These are phyloP conservation scores for Contarinia nasturtii DNA, from an alignment of 1,140 invertebrate genomes.

Conservation along the genomic window DNA sequence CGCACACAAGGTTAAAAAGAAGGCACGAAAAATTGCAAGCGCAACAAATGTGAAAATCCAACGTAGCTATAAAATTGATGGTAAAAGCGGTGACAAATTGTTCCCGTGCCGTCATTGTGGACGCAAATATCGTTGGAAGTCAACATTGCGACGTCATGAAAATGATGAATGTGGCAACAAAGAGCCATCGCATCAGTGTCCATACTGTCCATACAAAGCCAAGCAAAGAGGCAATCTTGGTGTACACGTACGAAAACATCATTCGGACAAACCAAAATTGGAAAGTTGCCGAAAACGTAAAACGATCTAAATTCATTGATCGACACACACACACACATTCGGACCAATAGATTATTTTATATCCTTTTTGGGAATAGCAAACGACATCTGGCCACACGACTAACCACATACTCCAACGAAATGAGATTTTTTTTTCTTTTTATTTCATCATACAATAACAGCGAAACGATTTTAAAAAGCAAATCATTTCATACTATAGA, in stretches of 20 bases:
- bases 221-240: conserved; percentile 61
- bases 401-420: too few relatives aligned
- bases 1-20: conserved; percentile 11
- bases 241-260: conserved; percentile 59
- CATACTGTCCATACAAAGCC: conserved; percentile 57
- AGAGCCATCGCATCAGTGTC: conserved; percentile 60
- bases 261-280: conserved; percentile 25
- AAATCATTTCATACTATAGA: too few relatives aligned
- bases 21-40: not conserved
- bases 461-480: too few relatives aligned
- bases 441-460: too few relatives aligned
- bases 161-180: conserved; percentile 72
- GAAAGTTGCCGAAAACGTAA: conserved; percentile 9
- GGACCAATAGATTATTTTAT: too few relatives aligned
- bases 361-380: too few relatives aligned
- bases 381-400: too few relatives aligned
- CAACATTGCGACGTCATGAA: conserved; percentile 59
- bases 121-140: conserved; percentile 64
- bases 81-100: conserved; percentile 32
- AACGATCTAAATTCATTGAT: too few relatives aligned
- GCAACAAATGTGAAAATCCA: not conserved
- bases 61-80: not conserved
- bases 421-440: too few relatives aligned
- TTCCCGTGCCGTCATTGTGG: conserved; percentile 53
- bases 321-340: too few relatives aligned